These are phyloP conservation scores for Agapetus fuscipes DNA, from an alignment of 2,888 invertebrate genomes.

Conservation along the genomic window DNA sequence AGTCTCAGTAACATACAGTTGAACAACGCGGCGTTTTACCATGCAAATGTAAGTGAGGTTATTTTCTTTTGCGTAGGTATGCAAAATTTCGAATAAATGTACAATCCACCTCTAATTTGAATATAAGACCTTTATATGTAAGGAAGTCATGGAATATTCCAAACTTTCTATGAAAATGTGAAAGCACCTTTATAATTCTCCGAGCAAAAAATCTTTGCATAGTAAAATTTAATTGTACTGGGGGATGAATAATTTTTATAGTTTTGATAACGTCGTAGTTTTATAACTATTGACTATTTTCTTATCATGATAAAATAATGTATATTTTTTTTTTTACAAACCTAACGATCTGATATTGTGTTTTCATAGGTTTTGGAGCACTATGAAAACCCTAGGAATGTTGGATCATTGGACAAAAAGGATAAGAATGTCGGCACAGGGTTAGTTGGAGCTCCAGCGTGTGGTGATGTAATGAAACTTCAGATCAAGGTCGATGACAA, in stretches of 20 bases:
- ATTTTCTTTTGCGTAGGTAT: constrained; percentile 22
- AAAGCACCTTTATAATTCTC: too few species aligned
- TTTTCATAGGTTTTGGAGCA: constrained; percentile 84
- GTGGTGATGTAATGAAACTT: constrained; percentile 99
- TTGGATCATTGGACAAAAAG: constrained; percentile 92
- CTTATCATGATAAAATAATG: too few species aligned
- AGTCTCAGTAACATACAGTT: constrained; percentile 33
- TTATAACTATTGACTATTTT: too few species aligned
- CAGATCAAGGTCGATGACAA: constrained; percentile 90
- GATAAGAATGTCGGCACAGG: constrained; percentile 94
- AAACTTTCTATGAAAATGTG: too few species aligned
- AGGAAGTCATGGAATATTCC: too few species aligned
- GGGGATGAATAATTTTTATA: too few species aligned
- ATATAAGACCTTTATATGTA: too few species aligned
- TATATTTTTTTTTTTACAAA: too few species aligned
- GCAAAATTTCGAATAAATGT: constrained; percentile 24
- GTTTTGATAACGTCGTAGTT: too few species aligned
- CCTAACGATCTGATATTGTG: too few species aligned
- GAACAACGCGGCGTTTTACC: constrained; percentile 54
- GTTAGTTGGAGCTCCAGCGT: constrained; percentile 97
- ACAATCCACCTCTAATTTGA: constrained; percentile 12
- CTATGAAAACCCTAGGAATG: constrained; percentile 98
- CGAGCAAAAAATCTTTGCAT: too few species aligned
- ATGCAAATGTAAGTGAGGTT: constrained; percentile 58
- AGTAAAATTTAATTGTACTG: too few species aligned